Percentiles rank a stretch among this genome's conserved stretches.
Evolutionary conservation across 37 sponge, comb jelly and placozoan species (phyloP).

Genomic region (Theonella swinhoei): DNA sequence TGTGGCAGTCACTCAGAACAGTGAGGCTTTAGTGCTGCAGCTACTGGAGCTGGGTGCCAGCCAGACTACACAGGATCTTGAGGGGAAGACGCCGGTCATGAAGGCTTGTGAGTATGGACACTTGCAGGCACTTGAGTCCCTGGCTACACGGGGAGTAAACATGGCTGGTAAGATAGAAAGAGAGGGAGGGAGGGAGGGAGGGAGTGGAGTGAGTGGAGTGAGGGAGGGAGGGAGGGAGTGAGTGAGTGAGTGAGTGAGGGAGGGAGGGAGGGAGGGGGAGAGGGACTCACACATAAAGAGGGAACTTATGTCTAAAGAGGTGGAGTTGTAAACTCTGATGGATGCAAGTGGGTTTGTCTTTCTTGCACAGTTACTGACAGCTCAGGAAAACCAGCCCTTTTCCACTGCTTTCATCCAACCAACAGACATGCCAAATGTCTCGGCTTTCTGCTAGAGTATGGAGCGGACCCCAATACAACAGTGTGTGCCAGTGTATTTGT

Average conservation of each 20-base stretch:
- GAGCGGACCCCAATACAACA: slow-evolving; percentile 75
- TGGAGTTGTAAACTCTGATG: too few species aligned
- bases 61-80: slow-evolving; percentile 36
- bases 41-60: slow-evolving; percentile 79
- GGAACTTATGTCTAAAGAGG: too few species aligned
- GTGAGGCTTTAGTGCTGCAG: slow-evolving; percentile 53
- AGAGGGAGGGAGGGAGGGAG: background rate
- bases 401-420: slow-evolving; percentile 89
- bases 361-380: slow-evolving; percentile 67
- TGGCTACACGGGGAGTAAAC: slow-evolving; percentile 63
- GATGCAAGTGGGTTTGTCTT: too few species aligned
- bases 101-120: slow-evolving; percentile 85
- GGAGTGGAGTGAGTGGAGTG: background rate
- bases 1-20: slow-evolving; percentile 76
- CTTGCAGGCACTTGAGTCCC: slow-evolving; percentile 73
- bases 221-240: background rate
- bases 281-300: too few species aligned
- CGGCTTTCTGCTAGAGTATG: slow-evolving; percentile 68
- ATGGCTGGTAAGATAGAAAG: slow-evolving; percentile 26
- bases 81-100: slow-evolving; percentile 87
- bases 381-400: slow-evolving; percentile 60
- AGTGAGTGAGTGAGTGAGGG: background rate
- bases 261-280: background rate
- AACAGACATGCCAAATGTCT: slow-evolving; percentile 82
- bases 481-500: slow-evolving; percentile 8